Percentiles rank a stretch among this genome's conserved stretches.
phyloP scores from a whole-genome alignment of 1,140 invertebrate genomes.

The Meloidogyne exigua region DNA sequence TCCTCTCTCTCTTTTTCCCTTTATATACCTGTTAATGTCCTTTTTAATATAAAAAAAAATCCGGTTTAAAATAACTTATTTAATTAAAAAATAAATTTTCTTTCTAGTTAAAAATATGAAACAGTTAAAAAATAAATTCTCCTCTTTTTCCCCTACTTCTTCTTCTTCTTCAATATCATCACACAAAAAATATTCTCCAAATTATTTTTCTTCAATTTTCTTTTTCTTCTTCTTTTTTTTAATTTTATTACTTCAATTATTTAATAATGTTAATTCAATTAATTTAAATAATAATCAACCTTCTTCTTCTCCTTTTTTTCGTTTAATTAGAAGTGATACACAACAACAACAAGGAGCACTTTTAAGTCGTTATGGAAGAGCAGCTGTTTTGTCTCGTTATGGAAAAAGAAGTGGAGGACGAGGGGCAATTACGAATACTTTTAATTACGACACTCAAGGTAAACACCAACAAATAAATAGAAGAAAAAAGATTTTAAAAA shows the following conservation, averaged over 20 bases:
- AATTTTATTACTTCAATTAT: not conserved
- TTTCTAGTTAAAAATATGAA: no score
- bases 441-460: not conserved
- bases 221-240: not conserved
- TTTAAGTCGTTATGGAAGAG: conserved; percentile 23
- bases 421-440: not conserved
- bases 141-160: no score
- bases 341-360: not conserved
- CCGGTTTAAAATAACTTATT: no score
- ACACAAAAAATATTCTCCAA: not conserved
- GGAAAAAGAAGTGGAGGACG: conserved; percentile 10
- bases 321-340: not conserved
- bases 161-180: no score
- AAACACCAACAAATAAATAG: not conserved
- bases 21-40: no score
- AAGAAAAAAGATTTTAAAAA: no score
- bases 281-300: not conserved
- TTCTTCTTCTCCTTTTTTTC: not conserved
- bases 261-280: not conserved
- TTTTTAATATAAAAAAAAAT: no score
- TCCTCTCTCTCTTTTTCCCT: no score
- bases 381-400: conserved; percentile 23
- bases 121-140: no score
- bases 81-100: no score
- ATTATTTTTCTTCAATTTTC: not conserved